Conservation (phyloP, 1,140 invertebrate species). For the Coenobita brevimanus region DNA sequence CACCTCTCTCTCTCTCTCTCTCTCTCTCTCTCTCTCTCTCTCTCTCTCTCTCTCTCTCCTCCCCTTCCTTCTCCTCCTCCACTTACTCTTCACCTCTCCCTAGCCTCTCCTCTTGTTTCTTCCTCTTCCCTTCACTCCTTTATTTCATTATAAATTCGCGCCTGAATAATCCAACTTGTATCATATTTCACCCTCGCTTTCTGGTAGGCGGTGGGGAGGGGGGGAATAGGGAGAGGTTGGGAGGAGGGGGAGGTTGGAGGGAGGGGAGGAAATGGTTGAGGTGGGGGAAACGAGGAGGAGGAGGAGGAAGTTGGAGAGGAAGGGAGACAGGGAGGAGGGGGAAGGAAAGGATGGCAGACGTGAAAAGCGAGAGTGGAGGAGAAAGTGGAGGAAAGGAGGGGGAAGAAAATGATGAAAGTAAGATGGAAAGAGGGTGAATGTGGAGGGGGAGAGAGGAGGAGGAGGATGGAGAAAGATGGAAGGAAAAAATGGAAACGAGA, state of each 20-base stretch:
- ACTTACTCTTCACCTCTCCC: not conserved
- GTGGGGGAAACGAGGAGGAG: not conserved
- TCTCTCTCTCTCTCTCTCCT: not conserved
- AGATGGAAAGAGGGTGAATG: not conserved
- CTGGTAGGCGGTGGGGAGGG: not conserved
- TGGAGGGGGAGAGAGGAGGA: not conserved
- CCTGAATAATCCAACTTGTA: conserved; percentile 48
- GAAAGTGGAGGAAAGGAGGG: not conserved
- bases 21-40: not conserved
- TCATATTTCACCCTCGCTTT: conserved; percentile 45
- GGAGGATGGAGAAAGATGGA: not conserved
- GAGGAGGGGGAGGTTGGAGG: too few relatives aligned
- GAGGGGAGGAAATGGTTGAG: too few relatives aligned
- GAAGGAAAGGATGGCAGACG: too few relatives aligned
- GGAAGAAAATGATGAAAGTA: not conserved
- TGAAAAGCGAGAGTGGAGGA: too few relatives aligned
- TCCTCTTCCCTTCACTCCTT: not conserved
- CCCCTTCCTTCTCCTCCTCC: not conserved
- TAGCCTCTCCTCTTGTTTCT: not conserved
- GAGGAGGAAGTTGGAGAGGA: not conserved
- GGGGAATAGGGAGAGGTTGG: not conserved
- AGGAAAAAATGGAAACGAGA: not conserved
- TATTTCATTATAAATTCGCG: conserved; percentile 56
- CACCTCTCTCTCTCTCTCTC: not conserved
- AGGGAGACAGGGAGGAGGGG: not conserved